Evolutionary conservation across 2,888 invertebrate genomes (phyloP).

Genomic region (Thecocarcelia acutangulata): DNA sequence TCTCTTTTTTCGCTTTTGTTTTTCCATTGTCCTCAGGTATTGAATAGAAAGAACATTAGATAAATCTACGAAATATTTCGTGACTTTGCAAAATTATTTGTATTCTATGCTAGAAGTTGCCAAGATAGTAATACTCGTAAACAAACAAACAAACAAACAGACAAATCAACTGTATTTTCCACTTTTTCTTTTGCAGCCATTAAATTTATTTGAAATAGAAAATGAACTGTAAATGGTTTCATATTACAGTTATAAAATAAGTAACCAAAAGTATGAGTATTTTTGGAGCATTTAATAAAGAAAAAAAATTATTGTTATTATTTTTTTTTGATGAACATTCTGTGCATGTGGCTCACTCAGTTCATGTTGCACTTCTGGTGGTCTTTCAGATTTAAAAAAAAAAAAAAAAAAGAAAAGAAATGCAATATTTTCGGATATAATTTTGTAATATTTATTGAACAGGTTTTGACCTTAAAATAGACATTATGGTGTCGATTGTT

Average conservation of each 20-base stretch:
- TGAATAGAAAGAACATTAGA: conserved; percentile 27
- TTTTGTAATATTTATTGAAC: conserved; percentile 51
- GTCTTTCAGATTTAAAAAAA: background rate
- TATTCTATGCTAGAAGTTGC: background rate
- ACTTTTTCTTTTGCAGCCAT: conserved; percentile 11
- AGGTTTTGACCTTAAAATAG: conserved; percentile 57
- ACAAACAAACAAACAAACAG: background rate
- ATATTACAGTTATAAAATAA: conserved; percentile 34
- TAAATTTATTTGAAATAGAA: background rate
- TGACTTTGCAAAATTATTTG: conserved; percentile 44
- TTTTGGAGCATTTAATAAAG: background rate
- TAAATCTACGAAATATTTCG: conserved; percentile 47
- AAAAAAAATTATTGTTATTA: background rate
- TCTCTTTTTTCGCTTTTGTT: conserved; percentile 5
- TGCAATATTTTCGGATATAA: conserved; percentile 1
- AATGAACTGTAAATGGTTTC: conserved; percentile 29
- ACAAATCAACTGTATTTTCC: conserved; percentile 7
- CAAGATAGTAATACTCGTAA: too few relatives aligned
- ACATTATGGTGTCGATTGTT: conserved; percentile 35
- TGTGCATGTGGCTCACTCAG: background rate
- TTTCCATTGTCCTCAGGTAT: conserved; percentile 30
- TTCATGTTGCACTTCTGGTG: background rate
- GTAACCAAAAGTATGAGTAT: conserved; percentile 4
- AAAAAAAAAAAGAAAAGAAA: background rate
- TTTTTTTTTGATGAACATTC: conserved; percentile 9